Base-by-base conservation (phyloP, 2,113 vertebrate species). In the Collichthys lucidus region DNA sequence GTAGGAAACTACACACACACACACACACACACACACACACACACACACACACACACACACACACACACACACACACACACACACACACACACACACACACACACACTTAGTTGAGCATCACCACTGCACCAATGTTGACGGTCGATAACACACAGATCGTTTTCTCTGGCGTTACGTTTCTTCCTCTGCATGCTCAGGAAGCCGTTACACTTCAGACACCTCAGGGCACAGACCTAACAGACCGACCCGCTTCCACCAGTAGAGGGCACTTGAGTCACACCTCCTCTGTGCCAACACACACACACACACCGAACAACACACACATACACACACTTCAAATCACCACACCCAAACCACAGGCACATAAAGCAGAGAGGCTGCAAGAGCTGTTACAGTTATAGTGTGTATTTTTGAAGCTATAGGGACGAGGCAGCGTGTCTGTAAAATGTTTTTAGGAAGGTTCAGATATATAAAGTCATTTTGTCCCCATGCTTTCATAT, bases 301-400 rank as follows among this genome's bases (percentile, higher is more conserved):
- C 35, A 16, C 19, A 50, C 26, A 26, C 26, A 75, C 78, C n/a
- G n/a, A n/a, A 62, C 26, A 26, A 47, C 31, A 6, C 61, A 24
- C 24, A 12, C n/a, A n/a, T n/a, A n/a, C n/a, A n/a, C 50, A 64
- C 78, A 59, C 64, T 62, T 5, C 0, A 12, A 52, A 67, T 20
- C 85, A 74, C 90, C 90, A 88, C 90, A 87, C 88, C 90, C 92
- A 88, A 74, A 84, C 73, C 91, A 66, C 79, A 66, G 62, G 68
- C 78, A 50, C 69, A 67, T 78, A 19, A 74, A 77, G 31, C 67
- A 42, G 20, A 12, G 31, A n/a, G 64, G 31, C 72, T 57, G 26
- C 0, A 24, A 35, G 50, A 63, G 15, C 67, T 57, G 72, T 70
- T 42, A 49, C 47, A 35, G 42, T 68, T 5, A 68, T 14, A 53